A percentile compares a stretch with the other conserved stretches of the same genome.
Conservation (phyloP, 2,797 vertebrate genomes). For the Amblyraja radiata region DNA sequence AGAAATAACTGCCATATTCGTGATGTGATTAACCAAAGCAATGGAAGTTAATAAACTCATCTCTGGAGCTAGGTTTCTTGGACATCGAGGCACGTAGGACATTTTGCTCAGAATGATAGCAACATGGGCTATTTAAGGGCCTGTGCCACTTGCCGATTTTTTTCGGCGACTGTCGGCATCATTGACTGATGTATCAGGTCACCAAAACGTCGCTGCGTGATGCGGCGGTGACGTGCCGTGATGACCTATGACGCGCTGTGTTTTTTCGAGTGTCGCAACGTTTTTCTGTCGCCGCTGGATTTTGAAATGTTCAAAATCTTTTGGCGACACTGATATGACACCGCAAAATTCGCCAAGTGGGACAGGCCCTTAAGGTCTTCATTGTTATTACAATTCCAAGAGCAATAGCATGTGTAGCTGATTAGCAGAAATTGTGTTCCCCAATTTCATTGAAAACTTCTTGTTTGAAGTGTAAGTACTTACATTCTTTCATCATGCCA, state of each 20-base stretch:
- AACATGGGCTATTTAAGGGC: background rate
- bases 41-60: background rate
- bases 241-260: too few species aligned
- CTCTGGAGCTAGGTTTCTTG: background rate
- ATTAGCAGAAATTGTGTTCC: background rate
- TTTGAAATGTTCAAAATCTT: too few species aligned
- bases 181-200: too few species aligned
- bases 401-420: background rate
- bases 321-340: too few species aligned
- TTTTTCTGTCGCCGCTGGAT: too few species aligned
- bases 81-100: background rate
- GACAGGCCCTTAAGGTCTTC: background rate
- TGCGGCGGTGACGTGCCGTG: too few species aligned
- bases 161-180: too few species aligned
- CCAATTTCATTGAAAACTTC: conserved; percentile 8
- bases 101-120: background rate
- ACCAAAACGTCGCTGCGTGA: too few species aligned
- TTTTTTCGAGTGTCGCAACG: too few species aligned
- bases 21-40: background rate
- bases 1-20: background rate
- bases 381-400: background rate
- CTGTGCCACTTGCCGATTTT: too few species aligned
- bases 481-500: conserved; percentile 88
- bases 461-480: conserved; percentile 53
- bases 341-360: too few species aligned